These are phyloP conservation scores for Poecilia velifera DNA, from an alignment of 2,797 vertebrate genomes.

Conservation along the genomic window DNA sequence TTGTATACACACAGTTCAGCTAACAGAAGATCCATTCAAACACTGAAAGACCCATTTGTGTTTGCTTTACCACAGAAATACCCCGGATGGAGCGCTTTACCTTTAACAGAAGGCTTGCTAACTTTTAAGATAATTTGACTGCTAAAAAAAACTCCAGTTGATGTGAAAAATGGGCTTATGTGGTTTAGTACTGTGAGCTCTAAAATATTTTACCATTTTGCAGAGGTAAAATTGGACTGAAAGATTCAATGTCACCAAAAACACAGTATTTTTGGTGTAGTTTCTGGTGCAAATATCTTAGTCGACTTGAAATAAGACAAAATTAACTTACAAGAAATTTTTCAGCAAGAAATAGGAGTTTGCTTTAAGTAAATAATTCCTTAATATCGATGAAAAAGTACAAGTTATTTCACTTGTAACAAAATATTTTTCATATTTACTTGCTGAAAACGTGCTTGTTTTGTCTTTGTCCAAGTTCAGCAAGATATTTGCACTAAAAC, in stretches of 20 bases:
- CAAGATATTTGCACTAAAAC: no score
- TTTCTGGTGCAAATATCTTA: no score
- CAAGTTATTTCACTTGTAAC: no score
- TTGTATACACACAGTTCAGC: slow-evolving; percentile 14
- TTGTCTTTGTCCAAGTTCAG: no score
- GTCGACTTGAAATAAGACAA: no score
- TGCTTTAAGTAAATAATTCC: no score
- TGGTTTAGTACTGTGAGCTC: slow-evolving; percentile 65
- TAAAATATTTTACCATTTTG: slow-evolving; percentile 41
- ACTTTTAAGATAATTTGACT: slow-evolving; percentile 65
- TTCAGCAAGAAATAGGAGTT: no score
- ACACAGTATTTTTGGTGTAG: no score
- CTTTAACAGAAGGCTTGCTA: slow-evolving; percentile 42
- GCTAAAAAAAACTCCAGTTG: slow-evolving; percentile 39
- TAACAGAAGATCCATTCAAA: slow-evolving; percentile 35
- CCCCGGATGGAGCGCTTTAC: slow-evolving; percentile 48
- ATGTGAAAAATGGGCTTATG: slow-evolving; percentile 65
- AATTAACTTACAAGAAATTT: not conserved
- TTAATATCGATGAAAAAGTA: no score
- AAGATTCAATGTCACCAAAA: slow-evolving; percentile 46
- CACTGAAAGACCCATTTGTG: slow-evolving; percentile 25
- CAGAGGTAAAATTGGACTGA: slow-evolving; percentile 19
- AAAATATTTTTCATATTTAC: no score
- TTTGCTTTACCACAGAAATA: slow-evolving; percentile 54
- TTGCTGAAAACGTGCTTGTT: no score